Evolutionary conservation across 2,113 vertebrate species (phyloP).

Genomic region (Neogobius melanostomus): DNA sequence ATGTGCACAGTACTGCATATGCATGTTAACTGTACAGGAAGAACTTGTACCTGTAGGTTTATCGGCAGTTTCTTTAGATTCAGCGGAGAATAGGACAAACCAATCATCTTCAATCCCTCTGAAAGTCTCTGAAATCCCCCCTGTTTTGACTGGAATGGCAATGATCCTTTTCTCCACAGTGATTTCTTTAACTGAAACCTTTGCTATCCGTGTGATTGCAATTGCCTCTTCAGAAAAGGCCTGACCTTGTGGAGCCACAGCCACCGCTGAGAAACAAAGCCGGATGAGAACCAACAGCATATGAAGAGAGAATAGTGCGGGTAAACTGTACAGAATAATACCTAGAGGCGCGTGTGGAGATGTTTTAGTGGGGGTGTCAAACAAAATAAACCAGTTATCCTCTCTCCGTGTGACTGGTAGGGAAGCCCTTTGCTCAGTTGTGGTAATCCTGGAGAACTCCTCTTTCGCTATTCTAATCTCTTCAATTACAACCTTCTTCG

Average conservation of each 20-base stretch:
- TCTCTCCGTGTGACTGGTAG: constrained; percentile 38
- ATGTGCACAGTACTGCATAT: not conserved
- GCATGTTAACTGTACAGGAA: not conserved
- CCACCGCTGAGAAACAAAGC: constrained; percentile 3
- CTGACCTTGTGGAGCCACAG: not conserved
- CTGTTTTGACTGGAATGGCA: not conserved
- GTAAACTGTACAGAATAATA: not conserved
- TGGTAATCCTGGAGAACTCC: constrained; percentile 2
- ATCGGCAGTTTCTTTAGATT: constrained; percentile 11
- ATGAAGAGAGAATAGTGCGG: not conserved
- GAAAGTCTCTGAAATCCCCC: not conserved
- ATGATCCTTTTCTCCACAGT: constrained; percentile 2
- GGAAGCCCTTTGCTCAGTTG: constrained; percentile 24
- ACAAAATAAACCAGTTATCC: constrained; percentile 64
- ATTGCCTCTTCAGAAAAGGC: not conserved
- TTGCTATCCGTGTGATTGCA: not conserved
- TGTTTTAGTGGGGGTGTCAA: constrained; percentile 45
- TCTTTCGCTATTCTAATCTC: constrained; percentile 22
- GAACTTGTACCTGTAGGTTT: constrained; percentile 54
- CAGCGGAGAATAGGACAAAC: not conserved
- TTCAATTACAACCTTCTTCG: constrained; percentile 15
- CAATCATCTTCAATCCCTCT: constrained; percentile 7
- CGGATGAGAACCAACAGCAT: not conserved
- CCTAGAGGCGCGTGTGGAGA: not conserved
- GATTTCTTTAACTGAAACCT: not conserved